Conservation (phyloP, 2,888 invertebrate species). For the Tuta absoluta region DNA sequence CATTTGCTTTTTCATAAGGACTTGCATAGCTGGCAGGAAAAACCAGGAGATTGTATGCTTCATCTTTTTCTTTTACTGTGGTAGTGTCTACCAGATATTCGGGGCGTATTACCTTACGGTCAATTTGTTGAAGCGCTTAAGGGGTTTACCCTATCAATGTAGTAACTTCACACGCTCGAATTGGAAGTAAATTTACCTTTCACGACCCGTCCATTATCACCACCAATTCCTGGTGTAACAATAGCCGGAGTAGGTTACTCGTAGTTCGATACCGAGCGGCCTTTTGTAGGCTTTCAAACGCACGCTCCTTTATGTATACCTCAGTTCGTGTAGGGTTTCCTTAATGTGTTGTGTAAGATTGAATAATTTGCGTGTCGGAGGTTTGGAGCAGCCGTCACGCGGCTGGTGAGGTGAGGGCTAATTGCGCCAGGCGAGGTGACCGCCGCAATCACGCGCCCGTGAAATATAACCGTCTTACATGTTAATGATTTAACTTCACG, state of each 20-base stretch:
- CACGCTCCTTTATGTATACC: not conserved
- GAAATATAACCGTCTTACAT: constrained; percentile 29
- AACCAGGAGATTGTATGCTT: not conserved
- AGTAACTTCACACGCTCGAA: constrained; percentile 14
- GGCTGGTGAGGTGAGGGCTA: constrained; percentile 4
- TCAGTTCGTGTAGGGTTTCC: not conserved
- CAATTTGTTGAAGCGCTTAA: constrained; percentile 12
- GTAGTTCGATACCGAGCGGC: constrained; percentile 4
- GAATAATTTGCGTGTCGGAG: constrained; percentile 21
- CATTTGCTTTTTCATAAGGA: too few species aligned
- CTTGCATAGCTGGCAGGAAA: too few species aligned
- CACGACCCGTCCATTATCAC: constrained; percentile 14
- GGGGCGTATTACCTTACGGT: not conserved
- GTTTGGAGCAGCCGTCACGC: constrained; percentile 15
- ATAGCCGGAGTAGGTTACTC: constrained; percentile 1
- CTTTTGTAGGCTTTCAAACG: constrained; percentile 9
- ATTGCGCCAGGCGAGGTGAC: constrained; percentile 28
- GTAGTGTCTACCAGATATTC: constrained; percentile 3
- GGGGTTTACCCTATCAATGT: constrained; percentile 14
- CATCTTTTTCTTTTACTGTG: not conserved
- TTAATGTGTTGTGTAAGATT: not conserved
- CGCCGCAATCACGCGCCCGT: constrained; percentile 25
- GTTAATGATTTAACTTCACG: constrained; percentile 25
- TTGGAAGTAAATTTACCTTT: constrained; percentile 10
- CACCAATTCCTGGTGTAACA: constrained; percentile 10